Evolutionary conservation across 2,888 invertebrate genomes (phyloP).

Genomic region (Synergus laeviventris): DNA sequence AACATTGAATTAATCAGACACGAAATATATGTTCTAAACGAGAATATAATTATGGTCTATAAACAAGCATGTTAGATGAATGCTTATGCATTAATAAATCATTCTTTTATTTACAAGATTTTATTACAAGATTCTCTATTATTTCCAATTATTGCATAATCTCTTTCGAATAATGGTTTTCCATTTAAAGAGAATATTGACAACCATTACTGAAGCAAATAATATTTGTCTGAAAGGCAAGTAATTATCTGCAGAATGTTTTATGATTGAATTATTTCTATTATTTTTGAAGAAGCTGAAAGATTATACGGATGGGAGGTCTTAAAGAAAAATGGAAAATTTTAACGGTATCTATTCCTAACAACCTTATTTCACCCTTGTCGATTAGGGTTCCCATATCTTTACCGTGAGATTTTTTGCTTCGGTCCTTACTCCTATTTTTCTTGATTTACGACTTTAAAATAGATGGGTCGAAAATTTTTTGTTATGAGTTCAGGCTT

Average conservation of each 20-base stretch:
- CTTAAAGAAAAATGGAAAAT: neutral
- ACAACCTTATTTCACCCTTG: constrained; percentile 53
- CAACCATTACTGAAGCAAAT: neutral
- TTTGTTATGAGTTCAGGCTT: constrained; percentile 57
- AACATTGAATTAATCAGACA: constrained; percentile 34
- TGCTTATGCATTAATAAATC: neutral
- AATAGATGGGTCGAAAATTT: constrained; percentile 58
- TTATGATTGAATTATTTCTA: neutral
- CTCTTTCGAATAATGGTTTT: neutral
- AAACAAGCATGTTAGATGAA: neutral
- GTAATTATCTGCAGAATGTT: neutral
- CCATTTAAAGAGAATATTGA: neutral
- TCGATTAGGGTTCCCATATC: constrained; percentile 43
- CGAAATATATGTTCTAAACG: constrained; percentile 22
- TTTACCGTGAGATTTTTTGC: constrained; percentile 29
- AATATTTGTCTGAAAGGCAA: neutral
- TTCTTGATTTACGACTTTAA: constrained; percentile 68
- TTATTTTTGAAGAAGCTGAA: neutral
- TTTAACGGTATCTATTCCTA: constrained; percentile 42
- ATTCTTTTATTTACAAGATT: neutral
- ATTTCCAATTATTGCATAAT: too few relatives aligned
- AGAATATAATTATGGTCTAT: constrained; percentile 20
- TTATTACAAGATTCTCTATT: too few relatives aligned
- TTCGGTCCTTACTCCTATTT: constrained; percentile 59
- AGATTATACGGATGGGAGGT: neutral